A percentile compares a stretch with the other conserved stretches of the same genome.
phyloP scores from a whole-genome alignment of 1,140 invertebrate species.

The Agraylea sexmaculata region DNA sequence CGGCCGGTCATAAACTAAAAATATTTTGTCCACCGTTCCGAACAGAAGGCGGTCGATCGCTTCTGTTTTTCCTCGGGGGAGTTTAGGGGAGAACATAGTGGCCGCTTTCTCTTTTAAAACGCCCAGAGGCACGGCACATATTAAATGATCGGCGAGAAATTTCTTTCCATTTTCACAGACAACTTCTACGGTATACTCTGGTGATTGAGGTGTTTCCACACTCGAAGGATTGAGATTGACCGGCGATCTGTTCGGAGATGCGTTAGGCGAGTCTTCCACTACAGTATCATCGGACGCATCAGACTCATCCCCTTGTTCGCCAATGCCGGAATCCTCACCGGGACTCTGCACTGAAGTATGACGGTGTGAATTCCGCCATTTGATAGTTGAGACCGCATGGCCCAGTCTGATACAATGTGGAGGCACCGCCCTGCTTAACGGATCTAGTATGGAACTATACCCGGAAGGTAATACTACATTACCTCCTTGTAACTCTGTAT shows the following conservation, averaged over 20 bases:
- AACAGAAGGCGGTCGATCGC: slow-evolving; percentile 78
- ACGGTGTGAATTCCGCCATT: slow-evolving; percentile 47
- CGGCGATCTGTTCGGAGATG: slow-evolving; percentile 22
- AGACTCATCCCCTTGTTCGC: slow-evolving; percentile 48
- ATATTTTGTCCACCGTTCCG: slow-evolving; percentile 89
- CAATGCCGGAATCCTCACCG: slow-evolving; percentile 33
- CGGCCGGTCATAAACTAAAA: slow-evolving; percentile 80
- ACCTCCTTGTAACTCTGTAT: slow-evolving; percentile 87
- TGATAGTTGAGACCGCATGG: slow-evolving; percentile 62
- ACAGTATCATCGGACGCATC: slow-evolving; percentile 66
- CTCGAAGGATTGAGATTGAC: slow-evolving; percentile 23
- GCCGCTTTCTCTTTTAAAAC: slow-evolving; percentile 70
- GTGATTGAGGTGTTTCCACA: no score
- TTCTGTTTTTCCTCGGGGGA: slow-evolving; percentile 75
- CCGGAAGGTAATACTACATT: slow-evolving; percentile 83
- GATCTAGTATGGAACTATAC: slow-evolving; percentile 77
- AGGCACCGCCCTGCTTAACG: slow-evolving; percentile 66
- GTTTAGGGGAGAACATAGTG: slow-evolving; percentile 67
- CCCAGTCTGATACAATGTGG: slow-evolving; percentile 54
- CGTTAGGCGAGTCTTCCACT: slow-evolving; percentile 46
- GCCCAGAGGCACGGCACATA: slow-evolving; percentile 85
- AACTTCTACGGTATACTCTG: slow-evolving; percentile 59
- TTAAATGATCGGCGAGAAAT: slow-evolving; percentile 74
- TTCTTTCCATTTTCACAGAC: slow-evolving; percentile 61
- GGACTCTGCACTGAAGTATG: slow-evolving; percentile 33